Evolutionary conservation across 2,888 invertebrate genomes (phyloP).

Genomic region (Halictus ligatus): DNA sequence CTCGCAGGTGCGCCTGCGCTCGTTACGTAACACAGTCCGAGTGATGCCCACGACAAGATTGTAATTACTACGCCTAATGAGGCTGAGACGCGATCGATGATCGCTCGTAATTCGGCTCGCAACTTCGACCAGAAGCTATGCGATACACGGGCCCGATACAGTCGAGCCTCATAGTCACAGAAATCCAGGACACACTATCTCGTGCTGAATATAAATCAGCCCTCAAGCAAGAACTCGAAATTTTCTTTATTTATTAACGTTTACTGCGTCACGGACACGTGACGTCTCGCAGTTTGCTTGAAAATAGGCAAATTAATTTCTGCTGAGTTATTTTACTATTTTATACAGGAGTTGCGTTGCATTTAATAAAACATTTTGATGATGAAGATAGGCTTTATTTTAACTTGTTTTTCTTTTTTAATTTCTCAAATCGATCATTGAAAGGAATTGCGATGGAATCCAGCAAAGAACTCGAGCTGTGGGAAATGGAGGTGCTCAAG

Average conservation of each 20-base stretch:
- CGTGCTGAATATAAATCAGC: not conserved
- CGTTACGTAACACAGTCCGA: constrained; percentile 60
- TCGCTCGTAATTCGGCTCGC: constrained; percentile 56
- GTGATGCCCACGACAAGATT: constrained; percentile 59
- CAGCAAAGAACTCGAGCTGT: no score
- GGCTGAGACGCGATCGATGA: constrained; percentile 60
- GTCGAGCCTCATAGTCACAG: not conserved
- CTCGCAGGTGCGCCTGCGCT: constrained; percentile 51
- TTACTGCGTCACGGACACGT: no score
- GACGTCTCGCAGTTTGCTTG: no score
- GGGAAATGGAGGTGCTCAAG: not conserved
- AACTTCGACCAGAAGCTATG: not conserved
- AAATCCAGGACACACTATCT: not conserved
- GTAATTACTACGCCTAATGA: constrained; percentile 72
- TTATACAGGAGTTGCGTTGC: no score
- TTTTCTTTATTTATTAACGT: not conserved
- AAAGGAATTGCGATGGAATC: no score
- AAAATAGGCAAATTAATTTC: no score
- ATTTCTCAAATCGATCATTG: no score
- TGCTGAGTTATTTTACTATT: no score
- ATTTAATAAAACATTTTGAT: no score
- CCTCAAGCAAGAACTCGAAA: not conserved
- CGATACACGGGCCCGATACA: not conserved
- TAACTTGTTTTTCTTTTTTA: no score
- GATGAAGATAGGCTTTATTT: no score